Evolutionary conservation across 2,797 vertebrate species (phyloP), one percentile per base, ranked within the genome.

Genomic region (Denticeps clupeoides): DNA sequence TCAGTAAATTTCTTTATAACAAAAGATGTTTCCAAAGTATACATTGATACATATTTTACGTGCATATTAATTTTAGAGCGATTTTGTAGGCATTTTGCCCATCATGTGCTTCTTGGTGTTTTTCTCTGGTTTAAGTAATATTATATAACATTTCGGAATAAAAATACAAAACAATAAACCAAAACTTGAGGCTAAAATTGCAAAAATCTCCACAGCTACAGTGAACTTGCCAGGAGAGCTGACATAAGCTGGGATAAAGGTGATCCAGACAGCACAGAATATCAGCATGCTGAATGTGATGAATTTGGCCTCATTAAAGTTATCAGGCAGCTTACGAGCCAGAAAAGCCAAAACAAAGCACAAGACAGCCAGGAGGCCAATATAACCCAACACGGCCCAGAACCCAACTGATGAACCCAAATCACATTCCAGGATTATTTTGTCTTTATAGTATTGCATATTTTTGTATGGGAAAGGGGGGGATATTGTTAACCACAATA

Each of bases 171-270:
- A 41, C 0, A 82, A 47, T 7, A 81, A 47, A 4, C 67, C 78
- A 71, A 75, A 81, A 45, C 73, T 78, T 1, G 79, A 83, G 0
- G 76, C 68, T 10, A 82, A 51, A 42, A 83, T 82, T 0, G 81
- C 74, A 71, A 82, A 83, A 35, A 83, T 75, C 9, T 82, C 79
- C 1, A 83, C 81, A 29, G 79, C 77, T 2, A 83, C 79, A 11
- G 73, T 82, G 25, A 79, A 82, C 47, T 78, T 82, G 4, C 78
- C 78, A 43, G 80, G 78, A 11, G 77, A 77, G 47, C 79, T 80
- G 47, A 77, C 64, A 53, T 82, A 82, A 0, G 74, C 74, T 10
- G 78, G 78, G 9, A 82, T 80, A 15, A 82, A 82, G 3, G 74
- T 63, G 21, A 78, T 59, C 79, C 79, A 81, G 0, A 79, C 77